A percentile compares a stretch with the other conserved stretches of the same genome.
Conservation (phyloP, 1,140 invertebrate genomes). For the Saccostrea echinata region DNA sequence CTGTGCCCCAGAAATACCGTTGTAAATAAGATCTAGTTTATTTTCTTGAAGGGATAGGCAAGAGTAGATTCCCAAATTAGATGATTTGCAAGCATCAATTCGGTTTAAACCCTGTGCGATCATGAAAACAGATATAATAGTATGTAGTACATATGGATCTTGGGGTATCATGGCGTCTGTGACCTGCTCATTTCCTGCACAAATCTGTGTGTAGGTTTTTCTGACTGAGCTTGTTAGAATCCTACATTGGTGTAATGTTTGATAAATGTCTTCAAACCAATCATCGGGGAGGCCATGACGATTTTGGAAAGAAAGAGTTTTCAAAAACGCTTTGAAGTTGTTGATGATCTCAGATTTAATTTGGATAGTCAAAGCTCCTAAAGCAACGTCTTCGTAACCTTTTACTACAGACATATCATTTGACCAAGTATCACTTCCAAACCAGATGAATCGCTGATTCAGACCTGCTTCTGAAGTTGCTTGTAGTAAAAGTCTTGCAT, state of each 20-base stretch:
- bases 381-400: conserved; percentile 86
- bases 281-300: conserved; percentile 78
- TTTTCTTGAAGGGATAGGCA: conserved; percentile 68
- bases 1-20: conserved; percentile 74
- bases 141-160: conserved; percentile 79
- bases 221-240: conserved; percentile 68
- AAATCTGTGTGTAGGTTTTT: conserved; percentile 65
- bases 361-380: conserved; percentile 89
- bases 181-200: conserved; percentile 71
- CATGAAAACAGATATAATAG: conserved; percentile 78
- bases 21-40: conserved; percentile 68
- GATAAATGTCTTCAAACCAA: conserved; percentile 92
- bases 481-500: conserved; percentile 83
- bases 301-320: conserved; percentile 71
- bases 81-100: conserved; percentile 72
- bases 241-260: conserved; percentile 86
- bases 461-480: conserved; percentile 81
- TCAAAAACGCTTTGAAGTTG: conserved; percentile 75
- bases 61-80: conserved; percentile 64
- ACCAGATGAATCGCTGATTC: conserved; percentile 84
- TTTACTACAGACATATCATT: conserved; percentile 86
- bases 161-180: conserved; percentile 70
- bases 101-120: conserved; percentile 78
- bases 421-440: conserved; percentile 90
- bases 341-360: conserved; percentile 82